Conservation (phyloP, 2,888 invertebrate species). For the Cataglyphis altisquamis region DNA sequence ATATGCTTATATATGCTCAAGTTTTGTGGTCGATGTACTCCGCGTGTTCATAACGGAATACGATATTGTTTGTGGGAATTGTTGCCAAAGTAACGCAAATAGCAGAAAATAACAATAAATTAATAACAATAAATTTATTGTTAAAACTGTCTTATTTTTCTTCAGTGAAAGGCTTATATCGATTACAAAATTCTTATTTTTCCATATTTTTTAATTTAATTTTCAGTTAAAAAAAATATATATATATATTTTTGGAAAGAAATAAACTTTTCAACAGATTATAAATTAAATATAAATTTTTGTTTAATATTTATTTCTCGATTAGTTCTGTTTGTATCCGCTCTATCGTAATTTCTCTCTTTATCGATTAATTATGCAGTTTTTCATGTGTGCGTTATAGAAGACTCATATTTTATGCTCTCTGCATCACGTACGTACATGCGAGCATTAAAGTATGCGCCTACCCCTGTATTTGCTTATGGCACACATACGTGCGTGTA, state of each 20-base stretch:
- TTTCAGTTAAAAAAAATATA: background rate
- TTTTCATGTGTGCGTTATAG: background rate
- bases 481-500: conserved; percentile 66
- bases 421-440: background rate
- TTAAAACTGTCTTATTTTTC: background rate
- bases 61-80: conserved; percentile 27
- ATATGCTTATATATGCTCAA: conserved; percentile 18
- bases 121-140: conserved; percentile 22
- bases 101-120: background rate
- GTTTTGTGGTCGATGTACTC: conserved; percentile 38
- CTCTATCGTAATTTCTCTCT: too few species aligned
- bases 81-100: conserved; percentile 35
- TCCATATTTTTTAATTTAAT: background rate
- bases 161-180: background rate
- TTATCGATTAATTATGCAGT: background rate
- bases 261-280: background rate
- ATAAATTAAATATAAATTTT: background rate
- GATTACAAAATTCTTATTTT: background rate
- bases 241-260: background rate
- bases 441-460: conserved; percentile 31
- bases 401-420: conserved; percentile 7
- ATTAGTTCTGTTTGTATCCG: background rate
- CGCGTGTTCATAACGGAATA: conserved; percentile 25
- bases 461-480: conserved; percentile 56
- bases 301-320: background rate